Evolutionary conservation across 1,140 invertebrate species (phyloP), one percentile per base, ranked within the genome.

Genomic region (Bradynema listronoti): DNA sequence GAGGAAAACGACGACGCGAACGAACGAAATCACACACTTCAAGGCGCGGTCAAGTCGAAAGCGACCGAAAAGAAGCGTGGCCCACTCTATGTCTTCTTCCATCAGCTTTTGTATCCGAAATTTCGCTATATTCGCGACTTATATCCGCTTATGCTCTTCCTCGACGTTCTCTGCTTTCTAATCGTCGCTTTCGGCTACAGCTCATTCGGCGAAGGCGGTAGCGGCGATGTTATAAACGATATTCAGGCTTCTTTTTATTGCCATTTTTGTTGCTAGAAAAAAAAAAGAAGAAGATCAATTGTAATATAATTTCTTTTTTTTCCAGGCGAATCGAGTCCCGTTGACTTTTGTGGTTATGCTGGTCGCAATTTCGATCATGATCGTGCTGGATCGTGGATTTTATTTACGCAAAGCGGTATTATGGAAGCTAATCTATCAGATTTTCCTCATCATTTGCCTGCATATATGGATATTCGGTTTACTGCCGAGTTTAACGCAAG

Each of bases 391-490:
- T 79, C 84, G 94, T 61, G 92, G 90, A 0, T 82, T 98, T n/a
- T 99, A 93, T 75, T 81, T 98, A 45, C 82, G 91, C 67, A 97
- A 97, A 81, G 89, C 89, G 66, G 88, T 95, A 66, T 78, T 90
- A 14, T 80, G 81, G 5, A 97, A 97, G 81, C 85, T 97, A 46
- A 84, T 94, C 55, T 93, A 92, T 79, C 90, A 94, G 78, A 88
- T 93, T 66, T 83, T 87, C 46, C 84, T 94, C 5, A 87, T 96
- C n/a, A 84, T 94, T 32, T 84, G 91, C 27, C 85, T 98, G 32
- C 94, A 99, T 77, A 84, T 92, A 43, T 97, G 91, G 90, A 89
- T 99, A 85, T 97, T 98, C 80, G 91, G 98, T 64, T 84, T 93
- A 51, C 83, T 98, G 54, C 94, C 93, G 0, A 86, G 85, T 25